Conservation (phyloP, 2,888 invertebrate species). For the Drosophila anomalipes region DNA sequence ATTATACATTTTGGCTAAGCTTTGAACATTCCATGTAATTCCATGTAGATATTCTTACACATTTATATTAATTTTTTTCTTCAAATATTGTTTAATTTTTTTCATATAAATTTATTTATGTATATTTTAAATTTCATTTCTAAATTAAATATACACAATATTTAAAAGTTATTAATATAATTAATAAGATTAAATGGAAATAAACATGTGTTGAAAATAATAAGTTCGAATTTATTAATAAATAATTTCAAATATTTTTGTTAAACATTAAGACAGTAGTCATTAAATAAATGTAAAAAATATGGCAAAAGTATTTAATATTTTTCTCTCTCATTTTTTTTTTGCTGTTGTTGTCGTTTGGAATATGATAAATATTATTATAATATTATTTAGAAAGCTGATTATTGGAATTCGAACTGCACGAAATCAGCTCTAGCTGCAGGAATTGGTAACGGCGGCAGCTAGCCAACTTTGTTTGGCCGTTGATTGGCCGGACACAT, state of each 20-base stretch:
- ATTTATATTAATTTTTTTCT: neutral
- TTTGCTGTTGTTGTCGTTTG: neutral
- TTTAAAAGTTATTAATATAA: fast-evolving
- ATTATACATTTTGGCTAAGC: fast-evolving
- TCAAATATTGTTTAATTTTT: neutral
- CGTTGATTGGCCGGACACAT: conserved; percentile 65
- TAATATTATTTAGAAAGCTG: neutral
- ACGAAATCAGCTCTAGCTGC: conserved; percentile 32
- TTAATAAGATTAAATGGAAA: neutral
- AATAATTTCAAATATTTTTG: neutral
- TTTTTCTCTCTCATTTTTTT: neutral
- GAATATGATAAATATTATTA: neutral
- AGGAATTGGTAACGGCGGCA: conserved; percentile 23
- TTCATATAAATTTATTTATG: neutral
- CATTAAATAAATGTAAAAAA: neutral
- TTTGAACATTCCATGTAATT: neutral
- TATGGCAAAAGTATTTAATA: neutral
- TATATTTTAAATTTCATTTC: neutral
- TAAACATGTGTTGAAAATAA: too few species aligned
- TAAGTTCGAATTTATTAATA: neutral
- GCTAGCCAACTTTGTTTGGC: conserved; percentile 47
- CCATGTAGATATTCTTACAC: too few species aligned
- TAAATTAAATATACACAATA: neutral
- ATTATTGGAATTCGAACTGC: neutral
- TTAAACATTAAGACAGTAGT: neutral